phyloP scores from a whole-genome alignment of 35 echinoderm and acorn worm genomes.

The Hemicentrotus pulcherrimus region DNA sequence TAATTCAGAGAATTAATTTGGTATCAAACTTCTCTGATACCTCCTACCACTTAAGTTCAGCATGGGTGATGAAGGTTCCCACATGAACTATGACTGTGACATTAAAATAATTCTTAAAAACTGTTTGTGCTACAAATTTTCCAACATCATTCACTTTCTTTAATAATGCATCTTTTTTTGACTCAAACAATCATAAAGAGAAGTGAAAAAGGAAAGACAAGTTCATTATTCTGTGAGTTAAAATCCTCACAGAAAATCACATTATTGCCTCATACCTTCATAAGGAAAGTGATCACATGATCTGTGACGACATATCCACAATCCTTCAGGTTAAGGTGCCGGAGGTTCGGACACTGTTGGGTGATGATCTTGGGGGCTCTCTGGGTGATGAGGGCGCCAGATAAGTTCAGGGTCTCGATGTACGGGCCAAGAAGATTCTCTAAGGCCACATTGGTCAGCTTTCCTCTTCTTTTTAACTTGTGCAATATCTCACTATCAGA shows the following conservation, averaged over 20 bases:
- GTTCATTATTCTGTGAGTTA: not conserved
- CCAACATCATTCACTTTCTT: no score
- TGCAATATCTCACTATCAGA: slow-evolving; percentile 61
- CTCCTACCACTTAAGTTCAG: no score
- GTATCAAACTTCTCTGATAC: no score
- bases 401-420: slow-evolving; percentile 69
- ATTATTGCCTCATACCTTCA: slow-evolving; percentile 64
- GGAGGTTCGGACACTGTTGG: slow-evolving; percentile 63
- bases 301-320: slow-evolving; percentile 81
- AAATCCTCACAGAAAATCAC: not conserved
- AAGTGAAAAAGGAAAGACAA: no score
- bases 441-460: slow-evolving; percentile 71
- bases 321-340: slow-evolving; percentile 63
- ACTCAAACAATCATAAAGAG: no score
- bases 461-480: slow-evolving; percentile 71
- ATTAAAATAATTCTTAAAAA: no score
- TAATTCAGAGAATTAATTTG: no score
- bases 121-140: no score
- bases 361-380: slow-evolving; percentile 78
- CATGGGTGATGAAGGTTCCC: no score
- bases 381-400: slow-evolving; percentile 67
- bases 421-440: slow-evolving; percentile 56
- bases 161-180: no score
- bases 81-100: no score
- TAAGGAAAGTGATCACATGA: slow-evolving; percentile 65